Evolutionary conservation across 2,113 vertebrate genomes (phyloP), one percentile per base, ranked within the genome.

Genomic region (Carassius gibelio): DNA sequence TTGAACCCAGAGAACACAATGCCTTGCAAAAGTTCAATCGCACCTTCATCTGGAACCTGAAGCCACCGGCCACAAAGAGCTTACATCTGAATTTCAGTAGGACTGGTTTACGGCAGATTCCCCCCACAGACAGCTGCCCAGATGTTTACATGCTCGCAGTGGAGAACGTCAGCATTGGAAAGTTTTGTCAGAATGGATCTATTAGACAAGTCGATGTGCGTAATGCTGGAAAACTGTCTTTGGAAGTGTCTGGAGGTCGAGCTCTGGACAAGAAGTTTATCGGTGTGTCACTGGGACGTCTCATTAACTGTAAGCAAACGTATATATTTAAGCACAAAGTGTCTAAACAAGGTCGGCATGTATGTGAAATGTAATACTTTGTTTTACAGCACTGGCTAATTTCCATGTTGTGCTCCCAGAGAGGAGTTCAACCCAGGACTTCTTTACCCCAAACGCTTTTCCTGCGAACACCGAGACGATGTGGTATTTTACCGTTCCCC

Each of bases 391-490:
- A 5, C 90, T 97, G 10, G 96, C 96, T 83, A 91, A 94, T 90
- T 93, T 99, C 10, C 94, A 95, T 21, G 94, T 96, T 5, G 76
- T 80, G 1, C 92, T 98, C 62, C 92, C 94, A 7, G 89, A 64
- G 0, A 94, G 82, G 64, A n/a, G 92, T 3, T 95, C 95, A 14
- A 91, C 92, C 0, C 38, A 92, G 0, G 95, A 93, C 14, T 90
- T 98, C 84, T 93, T 97, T 90, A 96, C 98, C 0, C 95, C 97
- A 11, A 95, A 97, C 0, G 95, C 95, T 74, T 96, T 98, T 71
- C 96, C 97, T 0, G 94, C 96, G 66, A 95, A 96, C 0, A 95
- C 96, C 30, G 90, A 85, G 50, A 96, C 97, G 95, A 95, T 95
- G 0, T 99, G 97, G 97, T 89, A 94, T 85, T 96, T 99, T 17